Evolutionary conservation across 2,888 invertebrate genomes (phyloP).

Genomic region (Dione juno): DNA sequence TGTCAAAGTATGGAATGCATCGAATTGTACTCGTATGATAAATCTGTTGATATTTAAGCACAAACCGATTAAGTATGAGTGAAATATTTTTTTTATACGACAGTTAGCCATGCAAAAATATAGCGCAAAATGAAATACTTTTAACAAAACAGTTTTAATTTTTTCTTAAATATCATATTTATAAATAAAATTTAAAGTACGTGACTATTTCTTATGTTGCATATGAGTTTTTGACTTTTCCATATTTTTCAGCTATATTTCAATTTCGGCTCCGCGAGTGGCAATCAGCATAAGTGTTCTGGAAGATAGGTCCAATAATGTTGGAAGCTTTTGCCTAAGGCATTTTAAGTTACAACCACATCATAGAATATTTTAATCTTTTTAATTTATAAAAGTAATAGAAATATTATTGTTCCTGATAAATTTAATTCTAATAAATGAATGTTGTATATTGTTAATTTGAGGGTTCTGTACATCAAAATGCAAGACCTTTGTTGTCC

Average conservation of each 20-base stretch:
- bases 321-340: conserved; percentile 15
- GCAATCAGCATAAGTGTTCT: conserved; percentile 31
- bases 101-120: too few relatives aligned
- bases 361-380: background rate
- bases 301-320: conserved; percentile 16
- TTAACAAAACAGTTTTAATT: too few relatives aligned
- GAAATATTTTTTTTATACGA: too few relatives aligned
- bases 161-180: background rate
- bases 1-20: conserved; percentile 12
- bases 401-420: too few relatives aligned
- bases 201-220: too few relatives aligned
- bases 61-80: background rate
- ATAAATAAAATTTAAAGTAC: too few relatives aligned
- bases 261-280: conserved; percentile 22
- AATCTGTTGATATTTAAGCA: background rate
- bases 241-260: conserved; percentile 5
- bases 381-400: too few relatives aligned
- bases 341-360: background rate
- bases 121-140: too few relatives aligned
- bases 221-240: conserved; percentile 9
- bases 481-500: too few relatives aligned
- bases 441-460: too few relatives aligned
- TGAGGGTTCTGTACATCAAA: too few relatives aligned
- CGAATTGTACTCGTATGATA: conserved; percentile 11
- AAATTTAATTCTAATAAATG: too few relatives aligned